phyloP scores from a whole-genome alignment of 1,140 invertebrate genomes.

The Planococcus citri region DNA sequence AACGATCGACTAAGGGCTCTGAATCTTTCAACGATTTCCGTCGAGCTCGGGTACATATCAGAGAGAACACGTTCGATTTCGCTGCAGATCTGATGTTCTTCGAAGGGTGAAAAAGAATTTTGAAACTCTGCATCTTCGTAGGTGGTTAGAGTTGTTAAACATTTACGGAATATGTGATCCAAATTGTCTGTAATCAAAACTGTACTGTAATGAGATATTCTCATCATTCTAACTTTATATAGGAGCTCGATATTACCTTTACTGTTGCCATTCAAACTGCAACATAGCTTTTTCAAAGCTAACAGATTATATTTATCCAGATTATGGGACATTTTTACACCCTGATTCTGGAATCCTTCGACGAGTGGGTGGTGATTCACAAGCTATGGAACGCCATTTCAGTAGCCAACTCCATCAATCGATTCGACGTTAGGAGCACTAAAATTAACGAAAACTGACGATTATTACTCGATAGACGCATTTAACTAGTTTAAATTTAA shows the following conservation, averaged over 20 bases:
- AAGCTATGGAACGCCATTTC: background rate
- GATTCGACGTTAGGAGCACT: too few species aligned
- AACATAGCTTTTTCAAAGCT: background rate
- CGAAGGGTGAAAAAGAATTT: slow-evolving; percentile 7
- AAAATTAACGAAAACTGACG: too few species aligned
- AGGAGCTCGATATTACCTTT: background rate
- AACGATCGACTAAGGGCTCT: background rate
- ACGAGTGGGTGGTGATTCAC: background rate
- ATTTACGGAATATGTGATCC: background rate
- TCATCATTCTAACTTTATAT: too few species aligned
- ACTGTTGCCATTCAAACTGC: background rate
- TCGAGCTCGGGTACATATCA: background rate
- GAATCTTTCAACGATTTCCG: background rate
- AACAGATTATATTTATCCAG: background rate
- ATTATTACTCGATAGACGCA: too few species aligned
- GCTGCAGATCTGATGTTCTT: background rate
- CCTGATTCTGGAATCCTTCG: background rate
- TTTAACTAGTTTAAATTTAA: too few species aligned
- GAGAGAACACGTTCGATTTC: background rate
- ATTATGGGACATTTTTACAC: background rate
- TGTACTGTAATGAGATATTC: background rate
- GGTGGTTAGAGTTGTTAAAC: background rate
- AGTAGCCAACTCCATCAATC: too few species aligned
- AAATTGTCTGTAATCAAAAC: background rate
- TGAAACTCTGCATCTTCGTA: slow-evolving; percentile 2